These are phyloP conservation scores for Mus minutoides DNA, from an alignment of 2,797 vertebrate genomes.

Conservation along the genomic window DNA sequence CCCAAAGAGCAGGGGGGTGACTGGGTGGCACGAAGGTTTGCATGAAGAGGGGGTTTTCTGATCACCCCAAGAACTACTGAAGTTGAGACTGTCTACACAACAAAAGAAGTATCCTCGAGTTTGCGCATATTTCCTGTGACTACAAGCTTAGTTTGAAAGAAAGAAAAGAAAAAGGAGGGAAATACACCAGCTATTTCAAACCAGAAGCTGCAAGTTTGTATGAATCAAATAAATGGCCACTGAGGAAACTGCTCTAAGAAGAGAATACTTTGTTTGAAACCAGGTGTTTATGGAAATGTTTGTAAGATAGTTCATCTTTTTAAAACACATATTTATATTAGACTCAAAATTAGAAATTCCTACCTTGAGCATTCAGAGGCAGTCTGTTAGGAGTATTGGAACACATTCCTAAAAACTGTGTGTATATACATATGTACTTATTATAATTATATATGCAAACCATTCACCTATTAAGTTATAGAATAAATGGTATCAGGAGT, in stretches of 20 bases:
- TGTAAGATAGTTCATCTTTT: not conserved
- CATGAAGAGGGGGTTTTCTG: not conserved
- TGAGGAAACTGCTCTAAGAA: slow-evolving; percentile 11
- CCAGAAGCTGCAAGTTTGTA: slow-evolving; percentile 10
- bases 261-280: not conserved
- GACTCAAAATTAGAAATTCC: slow-evolving; percentile 11
- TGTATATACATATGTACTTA: not conserved
- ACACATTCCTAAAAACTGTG: not conserved
- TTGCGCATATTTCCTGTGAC: not conserved
- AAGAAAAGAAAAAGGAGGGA: slow-evolving; percentile 14
- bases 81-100: slow-evolving; percentile 27
- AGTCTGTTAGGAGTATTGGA: not conserved
- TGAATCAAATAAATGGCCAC: slow-evolving; percentile 1
- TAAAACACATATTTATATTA: slow-evolving; percentile 13
- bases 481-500: slow-evolving; percentile 22
- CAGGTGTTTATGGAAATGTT: not conserved
- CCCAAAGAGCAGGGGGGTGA: not conserved
- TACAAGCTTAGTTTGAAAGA: slow-evolving; percentile 12
- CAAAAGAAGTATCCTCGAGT: not conserved
- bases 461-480: not conserved
- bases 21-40: not conserved
- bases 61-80: slow-evolving; percentile 24
- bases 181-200: slow-evolving; percentile 14
- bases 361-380: slow-evolving; percentile 34
- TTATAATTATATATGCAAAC: not conserved